These are phyloP conservation scores for Corythornis vintsioides DNA, from an alignment of 2,113 vertebrate genomes.

Conservation along the genomic window DNA sequence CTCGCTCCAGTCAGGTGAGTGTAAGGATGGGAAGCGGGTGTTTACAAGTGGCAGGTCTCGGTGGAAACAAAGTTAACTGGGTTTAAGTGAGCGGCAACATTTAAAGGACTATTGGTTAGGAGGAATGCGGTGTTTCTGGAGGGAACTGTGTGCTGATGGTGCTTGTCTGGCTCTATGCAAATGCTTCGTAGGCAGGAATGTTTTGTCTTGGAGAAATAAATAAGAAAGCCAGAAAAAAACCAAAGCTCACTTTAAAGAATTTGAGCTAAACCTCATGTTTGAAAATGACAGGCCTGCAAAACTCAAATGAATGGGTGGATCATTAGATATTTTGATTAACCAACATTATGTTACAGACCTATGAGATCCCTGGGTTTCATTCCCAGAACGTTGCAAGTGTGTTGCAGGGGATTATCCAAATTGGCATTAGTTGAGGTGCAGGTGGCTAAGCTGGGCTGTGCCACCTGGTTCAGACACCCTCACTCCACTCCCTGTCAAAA, in stretches of 20 bases:
- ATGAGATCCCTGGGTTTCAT: not conserved
- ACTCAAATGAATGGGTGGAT: not conserved
- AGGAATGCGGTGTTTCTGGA: not conserved
- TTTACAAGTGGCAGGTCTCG: not conserved
- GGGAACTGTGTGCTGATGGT: accelerated
- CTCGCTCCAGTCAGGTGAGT: accelerated
- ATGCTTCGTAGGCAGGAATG: accelerated
- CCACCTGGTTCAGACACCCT: not conserved
- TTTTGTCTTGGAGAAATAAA: not conserved
- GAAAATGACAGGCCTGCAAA: not conserved
- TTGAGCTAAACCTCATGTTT: not conserved
- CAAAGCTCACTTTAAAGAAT: not conserved
- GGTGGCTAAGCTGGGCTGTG: not conserved
- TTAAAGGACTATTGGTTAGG: not conserved
- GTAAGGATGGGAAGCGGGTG: accelerated
- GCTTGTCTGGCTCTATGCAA: not conserved
- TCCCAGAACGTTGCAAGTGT: not conserved
- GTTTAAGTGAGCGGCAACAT: not conserved
- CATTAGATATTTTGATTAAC: not conserved
- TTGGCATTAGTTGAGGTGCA: not conserved
- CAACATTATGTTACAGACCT: accelerated
- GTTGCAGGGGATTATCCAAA: no score
- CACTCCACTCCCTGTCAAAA: accelerated
- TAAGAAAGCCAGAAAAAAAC: not conserved
- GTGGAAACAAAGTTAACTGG: not conserved